Conservation (phyloP, 2,797 vertebrate species). For the Crenichthys baileyi region DNA sequence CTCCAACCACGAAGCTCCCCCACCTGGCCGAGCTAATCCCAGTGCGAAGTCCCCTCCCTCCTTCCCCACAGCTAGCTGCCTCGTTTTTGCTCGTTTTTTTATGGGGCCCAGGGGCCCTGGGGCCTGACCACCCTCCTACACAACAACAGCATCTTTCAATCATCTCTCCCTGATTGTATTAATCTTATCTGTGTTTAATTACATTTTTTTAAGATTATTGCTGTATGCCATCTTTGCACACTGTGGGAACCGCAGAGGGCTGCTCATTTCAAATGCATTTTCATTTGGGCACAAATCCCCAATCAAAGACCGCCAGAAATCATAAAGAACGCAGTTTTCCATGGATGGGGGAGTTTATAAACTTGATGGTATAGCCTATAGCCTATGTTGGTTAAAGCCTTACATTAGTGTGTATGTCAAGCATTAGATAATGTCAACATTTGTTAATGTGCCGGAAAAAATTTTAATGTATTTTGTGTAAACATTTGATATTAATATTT, state of each 20-base stretch:
- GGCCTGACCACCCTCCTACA: conserved; percentile 79
- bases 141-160: conserved; percentile 85
- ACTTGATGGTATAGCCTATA: conserved; percentile 63
- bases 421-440: neutral
- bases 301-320: conserved; percentile 74
- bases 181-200: conserved; percentile 88
- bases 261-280: conserved; percentile 82
- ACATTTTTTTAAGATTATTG: conserved; percentile 87
- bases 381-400: conserved; percentile 33
- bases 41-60: conserved; percentile 77
- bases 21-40: conserved; percentile 83
- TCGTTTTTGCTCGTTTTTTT: conserved; percentile 42
- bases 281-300: conserved; percentile 80
- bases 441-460: neutral
- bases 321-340: conserved; percentile 60
- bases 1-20: conserved; percentile 82
- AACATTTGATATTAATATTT: neutral
- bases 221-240: conserved; percentile 84
- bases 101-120: conserved; percentile 69
- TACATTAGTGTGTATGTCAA: conserved; percentile 11
- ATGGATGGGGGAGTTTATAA: conserved; percentile 66
- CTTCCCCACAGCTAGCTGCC: conserved; percentile 74
- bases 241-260: conserved; percentile 81
- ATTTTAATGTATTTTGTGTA: neutral
- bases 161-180: conserved; percentile 84